Evolutionary conservation across 2,113 vertebrate genomes (phyloP).

Genomic region (Eurypyga helias): DNA sequence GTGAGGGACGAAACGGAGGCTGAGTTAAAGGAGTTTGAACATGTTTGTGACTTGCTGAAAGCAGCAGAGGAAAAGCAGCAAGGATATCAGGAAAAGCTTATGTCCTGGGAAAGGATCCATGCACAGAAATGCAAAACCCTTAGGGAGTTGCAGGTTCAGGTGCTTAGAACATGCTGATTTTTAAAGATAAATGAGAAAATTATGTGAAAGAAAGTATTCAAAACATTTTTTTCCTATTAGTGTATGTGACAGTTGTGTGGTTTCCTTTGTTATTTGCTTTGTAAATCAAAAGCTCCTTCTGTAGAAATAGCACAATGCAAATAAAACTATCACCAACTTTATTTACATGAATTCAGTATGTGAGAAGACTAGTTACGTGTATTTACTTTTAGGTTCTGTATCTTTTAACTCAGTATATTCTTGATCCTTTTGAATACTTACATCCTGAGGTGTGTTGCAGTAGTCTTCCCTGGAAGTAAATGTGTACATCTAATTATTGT

Average conservation of each 20-base stretch:
- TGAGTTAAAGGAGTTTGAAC: constrained; percentile 75
- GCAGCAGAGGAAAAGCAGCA: constrained; percentile 73
- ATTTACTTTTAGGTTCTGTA: neutral
- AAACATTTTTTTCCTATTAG: constrained; percentile 55
- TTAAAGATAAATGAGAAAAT: constrained; percentile 20
- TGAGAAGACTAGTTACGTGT: neutral
- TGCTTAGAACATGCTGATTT: constrained; percentile 51
- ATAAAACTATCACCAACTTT: neutral
- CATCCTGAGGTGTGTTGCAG: neutral
- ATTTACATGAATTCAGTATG: neutral
- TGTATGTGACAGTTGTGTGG: neutral
- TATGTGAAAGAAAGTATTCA: neutral
- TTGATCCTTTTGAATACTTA: neutral
- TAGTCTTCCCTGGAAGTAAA: neutral
- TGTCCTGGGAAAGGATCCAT: constrained; percentile 63
- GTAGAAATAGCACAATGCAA: neutral
- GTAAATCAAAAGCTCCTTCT: neutral
- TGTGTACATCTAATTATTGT: neutral
- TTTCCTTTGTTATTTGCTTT: neutral
- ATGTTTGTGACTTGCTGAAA: constrained; percentile 73
- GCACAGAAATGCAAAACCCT: constrained; percentile 74
- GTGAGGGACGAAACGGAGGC: constrained; percentile 76
- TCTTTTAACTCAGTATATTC: neutral
- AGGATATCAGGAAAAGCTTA: constrained; percentile 76
- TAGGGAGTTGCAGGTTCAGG: constrained; percentile 83